Conservation (phyloP, 2,797 vertebrate genomes). For the Girardinus metallicus region DNA sequence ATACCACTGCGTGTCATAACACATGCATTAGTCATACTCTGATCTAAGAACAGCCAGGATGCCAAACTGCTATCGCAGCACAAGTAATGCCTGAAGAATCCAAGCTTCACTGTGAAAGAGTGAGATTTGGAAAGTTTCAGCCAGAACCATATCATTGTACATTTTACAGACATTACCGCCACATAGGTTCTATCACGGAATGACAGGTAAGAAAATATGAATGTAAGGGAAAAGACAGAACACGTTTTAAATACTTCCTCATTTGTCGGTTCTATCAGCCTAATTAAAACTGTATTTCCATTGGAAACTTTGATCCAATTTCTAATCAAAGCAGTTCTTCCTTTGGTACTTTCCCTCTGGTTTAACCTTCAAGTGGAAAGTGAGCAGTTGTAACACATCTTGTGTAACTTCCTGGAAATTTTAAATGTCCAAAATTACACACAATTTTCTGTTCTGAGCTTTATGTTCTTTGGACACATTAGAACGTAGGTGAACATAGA, state of each 20-base stretch:
- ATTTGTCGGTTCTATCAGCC: not conserved
- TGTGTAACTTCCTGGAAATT: slow-evolving; percentile 6
- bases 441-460: slow-evolving; percentile 56
- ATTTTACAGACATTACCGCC: slow-evolving; percentile 6
- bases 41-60: slow-evolving; percentile 49
- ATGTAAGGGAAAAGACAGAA: not conserved
- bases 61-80: slow-evolving; percentile 48
- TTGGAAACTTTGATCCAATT: slow-evolving; percentile 26
- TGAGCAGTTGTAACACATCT: slow-evolving; percentile 2
- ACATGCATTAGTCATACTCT: slow-evolving; percentile 65
- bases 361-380: not conserved
- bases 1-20: slow-evolving; percentile 76
- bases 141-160: slow-evolving; percentile 33
- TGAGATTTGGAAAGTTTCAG: slow-evolving; percentile 37
- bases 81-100: slow-evolving; percentile 42
- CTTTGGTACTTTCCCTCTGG: slow-evolving; percentile 9
- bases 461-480: slow-evolving; percentile 45
- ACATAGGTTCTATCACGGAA: not conserved
- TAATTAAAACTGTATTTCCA: not conserved
- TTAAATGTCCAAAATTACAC: slow-evolving; percentile 16
- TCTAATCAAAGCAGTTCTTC: slow-evolving; percentile 35
- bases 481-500: slow-evolving; percentile 14
- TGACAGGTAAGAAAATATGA: not conserved
- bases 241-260: not conserved
- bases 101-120: slow-evolving; percentile 17